Base-by-base conservation (phyloP, 2,888 invertebrate species). In the Tetropium fuscum region DNA sequence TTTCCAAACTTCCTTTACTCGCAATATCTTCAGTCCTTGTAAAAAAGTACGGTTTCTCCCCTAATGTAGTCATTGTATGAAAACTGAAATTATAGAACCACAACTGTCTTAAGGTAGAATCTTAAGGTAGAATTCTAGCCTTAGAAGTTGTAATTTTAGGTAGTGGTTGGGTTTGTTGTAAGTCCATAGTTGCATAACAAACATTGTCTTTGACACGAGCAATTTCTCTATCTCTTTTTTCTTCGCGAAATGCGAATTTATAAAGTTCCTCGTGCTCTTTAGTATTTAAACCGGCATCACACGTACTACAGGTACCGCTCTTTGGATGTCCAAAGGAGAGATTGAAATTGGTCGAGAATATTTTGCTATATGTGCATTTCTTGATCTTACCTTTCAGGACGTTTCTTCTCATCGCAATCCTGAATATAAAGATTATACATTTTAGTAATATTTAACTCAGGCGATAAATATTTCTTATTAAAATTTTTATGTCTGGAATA, bases 21-120 rank as follows among this genome's bases (percentile, higher is more conserved):
- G 38, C 48, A 22, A 49, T 48, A 49, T 66, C 63, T 63, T 75
- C 73, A 27, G 68, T 66, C 75, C 76, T 74, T 20, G 55, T 66
- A 10, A 43, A 49, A 27, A 63, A 62, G 18, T 30, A 30, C 2
- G 30, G 30, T 30, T n/a, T 30, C 30, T 30, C 30, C 11, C 30
- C 5, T 30, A 30, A 30, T 30, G 30, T 30, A 10, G 30, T 30
- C 2, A 30, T 30, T 30, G 30, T 30, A 30, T 68, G 68, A 8
- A 68, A 64, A 13, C 60, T 47, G 40, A 68, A 60, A 49, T 69
- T 64, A 34, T 69, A 67, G 10, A 68, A 61, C 64, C 67, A 70
- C 22, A 69, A 41, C 60, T 70, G 66, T 11, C 64, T 15, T n/a
- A 7, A 61, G 48, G 36, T 66, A 68, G 53, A 68, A 66, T 6